A percentile compares a stretch with the other conserved stretches of the same genome.
phyloP scores from a whole-genome alignment of 2,797 vertebrate genomes.

The Emys orbicularis region DNA sequence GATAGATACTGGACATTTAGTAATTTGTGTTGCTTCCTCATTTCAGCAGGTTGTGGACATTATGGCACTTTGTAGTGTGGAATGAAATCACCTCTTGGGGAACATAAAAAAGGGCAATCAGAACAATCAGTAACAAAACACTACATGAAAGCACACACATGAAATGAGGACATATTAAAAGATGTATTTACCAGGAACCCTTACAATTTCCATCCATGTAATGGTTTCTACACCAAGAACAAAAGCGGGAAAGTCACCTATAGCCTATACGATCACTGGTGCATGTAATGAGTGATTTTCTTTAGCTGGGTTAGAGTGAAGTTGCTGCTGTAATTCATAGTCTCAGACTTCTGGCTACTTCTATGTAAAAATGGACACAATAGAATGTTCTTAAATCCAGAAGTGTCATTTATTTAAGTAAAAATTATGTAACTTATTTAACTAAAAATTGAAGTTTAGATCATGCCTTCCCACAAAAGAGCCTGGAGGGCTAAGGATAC shows the following conservation, averaged over 20 bases:
- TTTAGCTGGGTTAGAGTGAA: slow-evolving; percentile 52
- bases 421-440: no score
- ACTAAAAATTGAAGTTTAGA: not conserved
- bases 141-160: not conserved
- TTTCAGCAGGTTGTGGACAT: accelerated
- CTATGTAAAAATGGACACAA: slow-evolving; percentile 49
- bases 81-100: not conserved
- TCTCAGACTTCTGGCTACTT: slow-evolving; percentile 33
- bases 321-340: slow-evolving; percentile 54
- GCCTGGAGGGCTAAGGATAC: not conserved
- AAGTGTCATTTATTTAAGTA: not conserved
- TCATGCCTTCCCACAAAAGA: not conserved
- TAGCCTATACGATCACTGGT: slow-evolving; percentile 52
- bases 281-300: slow-evolving; percentile 70
- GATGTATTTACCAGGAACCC: slow-evolving; percentile 33
- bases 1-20: not conserved
- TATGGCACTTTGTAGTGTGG: not conserved
- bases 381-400: not conserved
- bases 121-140: not conserved
- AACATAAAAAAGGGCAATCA: not conserved
- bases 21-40: not conserved
- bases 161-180: slow-evolving; percentile 3
- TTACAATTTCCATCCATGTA: slow-evolving; percentile 44
- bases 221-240: slow-evolving; percentile 56
- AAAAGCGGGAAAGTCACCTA: slow-evolving; percentile 61